These are phyloP conservation scores for Antrozous pallidus DNA, from an alignment of 2,797 vertebrate species.

Conservation along the genomic window DNA sequence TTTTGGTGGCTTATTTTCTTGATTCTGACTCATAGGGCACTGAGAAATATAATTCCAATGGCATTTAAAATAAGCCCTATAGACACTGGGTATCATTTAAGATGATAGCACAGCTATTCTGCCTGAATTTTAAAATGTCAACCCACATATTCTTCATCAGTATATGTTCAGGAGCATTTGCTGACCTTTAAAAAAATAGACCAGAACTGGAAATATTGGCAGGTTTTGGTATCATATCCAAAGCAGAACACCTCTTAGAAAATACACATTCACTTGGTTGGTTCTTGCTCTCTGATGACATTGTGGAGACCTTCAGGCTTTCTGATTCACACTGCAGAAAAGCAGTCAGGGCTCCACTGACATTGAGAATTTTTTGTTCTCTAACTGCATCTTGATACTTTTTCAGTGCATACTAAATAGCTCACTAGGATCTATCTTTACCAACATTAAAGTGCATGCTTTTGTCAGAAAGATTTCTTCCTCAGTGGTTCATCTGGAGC, in stretches of 20 bases:
- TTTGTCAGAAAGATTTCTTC: background rate
- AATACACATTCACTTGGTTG: background rate
- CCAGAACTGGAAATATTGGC: slow-evolving; percentile 50
- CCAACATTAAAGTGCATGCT: background rate
- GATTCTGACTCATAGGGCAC: background rate
- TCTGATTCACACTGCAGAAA: background rate
- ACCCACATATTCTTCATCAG: slow-evolving; percentile 27
- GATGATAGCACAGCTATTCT: slow-evolving; percentile 36
- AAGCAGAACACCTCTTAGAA: background rate
- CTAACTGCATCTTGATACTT: background rate
- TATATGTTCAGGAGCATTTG: slow-evolving; percentile 62
- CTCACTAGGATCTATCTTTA: background rate
- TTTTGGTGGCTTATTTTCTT: slow-evolving; percentile 35
- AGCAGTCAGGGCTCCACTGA: background rate
- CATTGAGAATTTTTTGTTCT: background rate
- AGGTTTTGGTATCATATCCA: slow-evolving; percentile 25
- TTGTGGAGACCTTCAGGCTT: background rate
- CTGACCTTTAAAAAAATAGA: slow-evolving; percentile 65
- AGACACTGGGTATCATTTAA: slow-evolving; percentile 50
- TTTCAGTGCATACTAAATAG: background rate
- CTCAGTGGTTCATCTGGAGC: background rate
- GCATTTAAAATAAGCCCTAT: slow-evolving; percentile 57
- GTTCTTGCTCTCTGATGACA: background rate
- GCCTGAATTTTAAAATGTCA: slow-evolving; percentile 71
- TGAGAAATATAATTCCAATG: slow-evolving; percentile 31